Evolutionary conservation across 2,113 vertebrate species (phyloP), one percentile per base, ranked within the genome.

Genomic region (Ailurus styani): DNA sequence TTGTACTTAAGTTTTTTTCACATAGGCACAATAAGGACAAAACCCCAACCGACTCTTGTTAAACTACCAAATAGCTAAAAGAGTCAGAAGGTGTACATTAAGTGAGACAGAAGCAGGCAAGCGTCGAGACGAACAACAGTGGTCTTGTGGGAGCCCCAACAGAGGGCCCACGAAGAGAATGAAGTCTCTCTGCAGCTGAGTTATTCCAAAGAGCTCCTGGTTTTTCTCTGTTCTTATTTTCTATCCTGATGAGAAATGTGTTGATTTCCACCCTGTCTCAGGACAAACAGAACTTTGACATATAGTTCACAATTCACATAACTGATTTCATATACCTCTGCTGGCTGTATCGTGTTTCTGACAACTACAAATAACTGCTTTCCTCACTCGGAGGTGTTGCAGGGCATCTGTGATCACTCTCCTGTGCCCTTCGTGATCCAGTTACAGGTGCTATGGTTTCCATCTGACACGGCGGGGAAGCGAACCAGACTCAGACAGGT

Each of bases 261-360:
- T 52, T 91, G 94, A 90, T 94, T 97, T 91, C 93, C 90, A 85
- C 62, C 45, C 90, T 98, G 95, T 98, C 98, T 96, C 75, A 31
- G 84, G 87, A 92, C 90, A 97, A 97, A 97, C 31, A 88, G 95
- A 95, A 97, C 55, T 66, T 57, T 94, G 97, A 97, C 84, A 90
- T 75, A 90, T 8, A 95, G 94, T 70, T 90, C 90, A 81, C 94
- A 75, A 75, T 96, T 90, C 84, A 83, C 0, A 4, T 87, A 93
- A 91, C 90, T 42, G 85, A 85, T 93, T 89, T 86, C 82, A 72
- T 31, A 62, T 45, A 55, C 87, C 68, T 52, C 54, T 86, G 66
- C 89, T 2, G 0, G 88, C 86, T 83, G 7, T 34, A 9, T 13
- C 11, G 0, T 17, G 10, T 79, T 78, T 93, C 91, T 96, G 97